These are phyloP conservation scores for Oryzias sinensis DNA, from an alignment of 2,797 vertebrate genomes.

Conservation along the genomic window DNA sequence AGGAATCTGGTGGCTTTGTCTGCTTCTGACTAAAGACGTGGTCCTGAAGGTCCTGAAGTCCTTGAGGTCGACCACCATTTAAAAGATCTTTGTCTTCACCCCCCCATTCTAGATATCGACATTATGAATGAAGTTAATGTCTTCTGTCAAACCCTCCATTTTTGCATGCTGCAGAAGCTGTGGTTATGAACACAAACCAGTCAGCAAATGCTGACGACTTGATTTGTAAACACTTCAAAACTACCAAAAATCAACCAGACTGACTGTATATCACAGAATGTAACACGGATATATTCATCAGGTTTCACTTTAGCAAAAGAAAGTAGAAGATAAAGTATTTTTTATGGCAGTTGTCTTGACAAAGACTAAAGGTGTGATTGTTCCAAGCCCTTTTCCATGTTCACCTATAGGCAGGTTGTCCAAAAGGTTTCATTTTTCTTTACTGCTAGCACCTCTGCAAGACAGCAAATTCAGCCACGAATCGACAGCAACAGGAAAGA, in stretches of 20 bases:
- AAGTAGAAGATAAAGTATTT: constrained; percentile 11
- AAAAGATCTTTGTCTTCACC: no score
- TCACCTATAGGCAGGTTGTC: no score
- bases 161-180: constrained; percentile 50
- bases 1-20: constrained; percentile 75
- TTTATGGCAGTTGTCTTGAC: not conserved
- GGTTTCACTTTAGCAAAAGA: constrained; percentile 12
- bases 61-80: no score
- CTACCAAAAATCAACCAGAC: constrained; percentile 4
- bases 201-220: constrained; percentile 12
- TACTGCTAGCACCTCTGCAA: no score
- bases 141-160: constrained; percentile 14
- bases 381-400: no score
- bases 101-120: no score
- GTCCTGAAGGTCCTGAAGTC: not conserved
- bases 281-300: constrained; percentile 6
- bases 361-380: constrained; percentile 6
- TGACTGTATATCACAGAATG: constrained; percentile 30
- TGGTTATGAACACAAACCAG: constrained; percentile 13
- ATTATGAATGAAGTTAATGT: constrained; percentile 1
- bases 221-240: constrained; percentile 27
- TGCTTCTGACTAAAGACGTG: constrained; percentile 73
- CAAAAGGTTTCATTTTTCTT: no score
- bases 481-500: no score
- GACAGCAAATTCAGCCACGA: no score